Percentiles rank a stretch among this genome's conserved stretches.
phyloP scores from a whole-genome alignment of 2,113 vertebrate genomes.

The Pimephales promelas region DNA sequence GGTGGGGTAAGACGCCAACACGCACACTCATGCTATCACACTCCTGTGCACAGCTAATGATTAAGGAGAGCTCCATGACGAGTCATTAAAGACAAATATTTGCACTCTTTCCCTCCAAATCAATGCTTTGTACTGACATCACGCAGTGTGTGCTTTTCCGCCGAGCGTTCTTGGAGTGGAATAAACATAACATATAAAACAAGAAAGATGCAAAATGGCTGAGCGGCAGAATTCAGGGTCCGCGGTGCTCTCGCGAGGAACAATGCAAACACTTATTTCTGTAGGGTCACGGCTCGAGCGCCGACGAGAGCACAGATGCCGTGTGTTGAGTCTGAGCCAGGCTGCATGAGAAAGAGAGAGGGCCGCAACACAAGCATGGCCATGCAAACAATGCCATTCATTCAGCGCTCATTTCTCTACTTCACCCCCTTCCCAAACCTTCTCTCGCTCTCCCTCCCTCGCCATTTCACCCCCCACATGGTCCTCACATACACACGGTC shows the following conservation, averaged over 20 bases:
- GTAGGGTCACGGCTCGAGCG: constrained; percentile 44
- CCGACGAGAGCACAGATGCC: constrained; percentile 53
- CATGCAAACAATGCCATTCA: constrained; percentile 79
- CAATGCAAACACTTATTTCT: constrained; percentile 50
- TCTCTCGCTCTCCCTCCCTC: constrained; percentile 53
- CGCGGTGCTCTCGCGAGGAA: constrained; percentile 5
- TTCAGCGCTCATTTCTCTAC: constrained; percentile 78
- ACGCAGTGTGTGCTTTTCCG: too few species aligned
- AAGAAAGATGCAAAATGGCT: background rate
- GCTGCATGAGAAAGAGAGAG: constrained; percentile 60
- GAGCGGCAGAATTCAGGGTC: background rate
- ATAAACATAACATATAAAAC: background rate
- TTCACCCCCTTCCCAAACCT: constrained; percentile 61
- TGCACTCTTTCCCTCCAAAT: constrained; percentile 61
- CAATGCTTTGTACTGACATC: constrained; percentile 57
- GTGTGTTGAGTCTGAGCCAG: constrained; percentile 54
- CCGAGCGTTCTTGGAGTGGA: background rate
- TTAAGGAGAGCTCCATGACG: constrained; percentile 7
- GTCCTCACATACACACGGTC: constrained; percentile 43
- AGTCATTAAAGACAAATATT: constrained; percentile 67
- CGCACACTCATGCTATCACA: background rate
- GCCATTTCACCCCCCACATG: constrained; percentile 64
- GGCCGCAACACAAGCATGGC: constrained; percentile 72
- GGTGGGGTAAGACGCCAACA: constrained; percentile 26
- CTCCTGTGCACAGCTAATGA: background rate